Evolutionary conservation across 2,888 invertebrate genomes (phyloP).

Genomic region (Lycophotia porphyrea): DNA sequence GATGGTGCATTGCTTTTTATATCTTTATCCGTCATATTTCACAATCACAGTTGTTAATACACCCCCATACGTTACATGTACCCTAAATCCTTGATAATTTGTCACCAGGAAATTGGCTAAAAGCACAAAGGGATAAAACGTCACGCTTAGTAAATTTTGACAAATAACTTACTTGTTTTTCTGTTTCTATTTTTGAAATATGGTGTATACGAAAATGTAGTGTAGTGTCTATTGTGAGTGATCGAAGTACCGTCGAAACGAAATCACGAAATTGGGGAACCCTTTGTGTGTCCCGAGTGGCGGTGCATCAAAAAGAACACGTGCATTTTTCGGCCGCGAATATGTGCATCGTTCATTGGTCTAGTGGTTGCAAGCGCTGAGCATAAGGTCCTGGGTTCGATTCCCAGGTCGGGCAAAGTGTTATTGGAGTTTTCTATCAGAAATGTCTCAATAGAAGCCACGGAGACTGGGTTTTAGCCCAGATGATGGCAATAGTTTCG

Average conservation of each 20-base stretch:
- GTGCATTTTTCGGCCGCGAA: not conserved
- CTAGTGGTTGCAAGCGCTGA: not conserved
- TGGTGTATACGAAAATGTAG: conserved; percentile 65
- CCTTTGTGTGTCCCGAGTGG: not conserved
- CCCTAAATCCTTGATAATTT: conserved; percentile 76
- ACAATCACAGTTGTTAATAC: conserved; percentile 72
- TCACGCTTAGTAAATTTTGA: conserved; percentile 86
- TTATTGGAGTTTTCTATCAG: not conserved
- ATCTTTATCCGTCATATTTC: conserved; percentile 84
- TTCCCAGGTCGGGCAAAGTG: not conserved
- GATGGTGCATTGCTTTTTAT: conserved; percentile 72
- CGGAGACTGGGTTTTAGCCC: not conserved
- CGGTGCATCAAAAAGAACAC: not conserved
- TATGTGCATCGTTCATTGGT: not conserved
- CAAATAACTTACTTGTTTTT: conserved; percentile 80
- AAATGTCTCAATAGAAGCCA: not conserved
- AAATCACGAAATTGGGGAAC: not conserved
- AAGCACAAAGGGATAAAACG: conserved; percentile 79
- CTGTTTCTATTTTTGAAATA: conserved; percentile 83
- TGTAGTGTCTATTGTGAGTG: conserved; percentile 20
- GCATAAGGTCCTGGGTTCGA: not conserved
- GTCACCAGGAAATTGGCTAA: conserved; percentile 75
- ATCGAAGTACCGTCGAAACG: not conserved
- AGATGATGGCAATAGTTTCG: too few species aligned
- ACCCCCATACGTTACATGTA: conserved; percentile 80